Percentiles rank a stretch among this genome's conserved stretches.
phyloP scores from a whole-genome alignment of 2,797 vertebrate species.

The Onychomys leucogaster region DNA sequence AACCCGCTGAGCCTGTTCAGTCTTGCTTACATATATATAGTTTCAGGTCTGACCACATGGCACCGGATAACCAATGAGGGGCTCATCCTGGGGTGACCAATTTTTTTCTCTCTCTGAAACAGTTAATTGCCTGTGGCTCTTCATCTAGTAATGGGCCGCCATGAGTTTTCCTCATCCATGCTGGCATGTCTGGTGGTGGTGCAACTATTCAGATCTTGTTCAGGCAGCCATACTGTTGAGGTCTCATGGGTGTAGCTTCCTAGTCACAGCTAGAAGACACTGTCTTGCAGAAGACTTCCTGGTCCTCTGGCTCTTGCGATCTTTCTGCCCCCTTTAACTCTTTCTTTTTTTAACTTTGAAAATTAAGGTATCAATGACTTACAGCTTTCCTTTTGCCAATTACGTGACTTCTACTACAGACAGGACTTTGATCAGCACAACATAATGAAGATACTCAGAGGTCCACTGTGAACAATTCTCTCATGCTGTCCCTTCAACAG shows the following conservation, averaged over 20 bases:
- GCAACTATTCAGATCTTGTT: not conserved
- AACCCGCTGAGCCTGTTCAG: not conserved
- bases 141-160: not conserved
- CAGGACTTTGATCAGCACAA: not conserved
- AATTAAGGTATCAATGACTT: not conserved
- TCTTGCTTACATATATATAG: not conserved
- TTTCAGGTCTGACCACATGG: not conserved
- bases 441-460: not conserved
- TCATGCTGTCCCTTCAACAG: not conserved
- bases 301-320: not conserved
- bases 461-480: not conserved
- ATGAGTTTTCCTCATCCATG: not conserved
- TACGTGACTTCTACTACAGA: not conserved
- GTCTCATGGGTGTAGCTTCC: no score
- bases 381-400: not conserved
- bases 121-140: not conserved
- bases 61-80: not conserved
- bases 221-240: not conserved
- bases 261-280: not conserved
- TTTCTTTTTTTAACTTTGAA: constrained; percentile 11
- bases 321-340: not conserved
- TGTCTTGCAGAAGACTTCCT: not conserved
- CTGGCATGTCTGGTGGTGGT: not conserved
- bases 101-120: not conserved
- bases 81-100: not conserved